Conservation (phyloP, 2,888 invertebrate genomes). For the Agapostemon virescens region DNA sequence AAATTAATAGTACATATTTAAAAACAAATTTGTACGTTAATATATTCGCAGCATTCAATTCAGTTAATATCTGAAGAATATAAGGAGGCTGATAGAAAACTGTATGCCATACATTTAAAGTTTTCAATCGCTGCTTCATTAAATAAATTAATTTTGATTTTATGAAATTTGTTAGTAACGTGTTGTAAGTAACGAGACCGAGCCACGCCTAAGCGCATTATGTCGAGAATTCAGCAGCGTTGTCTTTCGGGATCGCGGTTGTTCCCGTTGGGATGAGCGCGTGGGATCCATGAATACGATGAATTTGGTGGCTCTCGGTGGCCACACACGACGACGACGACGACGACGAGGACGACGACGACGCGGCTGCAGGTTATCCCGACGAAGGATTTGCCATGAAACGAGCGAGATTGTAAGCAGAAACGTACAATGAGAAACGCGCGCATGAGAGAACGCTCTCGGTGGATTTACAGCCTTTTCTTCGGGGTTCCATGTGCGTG, state of each 20-base stretch:
- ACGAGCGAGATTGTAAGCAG: slow-evolving; percentile 70
- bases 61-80: no score
- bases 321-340: slow-evolving; percentile 75
- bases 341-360: no score
- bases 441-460: slow-evolving; percentile 60
- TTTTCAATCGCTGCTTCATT: no score
- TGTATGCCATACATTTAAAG: no score
- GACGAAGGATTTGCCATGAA: slow-evolving; percentile 70
- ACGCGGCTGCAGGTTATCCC: slow-evolving; percentile 65
- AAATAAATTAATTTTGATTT: no score
- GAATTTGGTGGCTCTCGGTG: slow-evolving; percentile 70
- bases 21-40: no score
- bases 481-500: slow-evolving; percentile 58
- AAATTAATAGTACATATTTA: no score
- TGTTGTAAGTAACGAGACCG: slow-evolving; percentile 17
- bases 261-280: slow-evolving; percentile 67
- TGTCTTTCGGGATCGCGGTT: slow-evolving; percentile 45
- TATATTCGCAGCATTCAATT: no score
- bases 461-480: slow-evolving; percentile 71
- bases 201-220: slow-evolving; percentile 53
- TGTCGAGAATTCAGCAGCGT: slow-evolving; percentile 45
- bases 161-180: no score
- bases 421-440: slow-evolving; percentile 69
- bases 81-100: no score
- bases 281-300: slow-evolving; percentile 71